Evolutionary conservation across 2,797 vertebrate genomes (phyloP), one percentile per base, ranked within the genome.

Genomic region (Sebastes glaucus): DNA sequence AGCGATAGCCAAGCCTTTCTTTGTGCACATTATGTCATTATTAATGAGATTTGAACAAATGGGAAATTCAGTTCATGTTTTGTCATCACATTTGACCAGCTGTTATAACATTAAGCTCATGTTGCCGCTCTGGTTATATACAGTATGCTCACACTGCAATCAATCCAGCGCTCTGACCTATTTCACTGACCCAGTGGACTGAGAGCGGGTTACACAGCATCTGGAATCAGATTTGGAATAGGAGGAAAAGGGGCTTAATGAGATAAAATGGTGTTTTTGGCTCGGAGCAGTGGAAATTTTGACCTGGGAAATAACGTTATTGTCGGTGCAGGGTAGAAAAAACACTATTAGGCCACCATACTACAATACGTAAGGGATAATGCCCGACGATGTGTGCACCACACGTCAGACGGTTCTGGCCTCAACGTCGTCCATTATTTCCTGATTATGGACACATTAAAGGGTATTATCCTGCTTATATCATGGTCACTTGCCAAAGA

Each of bases 21-120:
- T 71, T 81, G 71, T 77, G 73, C 81, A 77, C 86, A 52, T 82
- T 82, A 78, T 77, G 63, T 56, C 42, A 69, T 88, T 78, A 87
- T 78, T 82, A 85, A 71, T 82, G 80, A 71, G 53, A 80, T 85
- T 77, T 67, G 71, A 74, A 79, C 35, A 64, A 88, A 81, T 67
- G 30, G 56, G 64, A 52, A 81, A 89, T 77, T 83, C 56, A 75
- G 23, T 78, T 83, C 10, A 67, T 78, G 63, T 86, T 86, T 88
- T 75, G 35, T 77, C 82, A 81, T 91, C 78, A 70, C 64, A 79
- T 81, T 86, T 63, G 71, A 87, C 53, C 85, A 85, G 74, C 76
- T 88, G 78, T 74, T 88, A 57, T 57, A 33, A 78, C 70, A 82
- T 86, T 84, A 84, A 74, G 63, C 72, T 52, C 18, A 6, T 77